phyloP scores from a whole-genome alignment of 2,888 invertebrate species.

The Eulithis prunata region DNA sequence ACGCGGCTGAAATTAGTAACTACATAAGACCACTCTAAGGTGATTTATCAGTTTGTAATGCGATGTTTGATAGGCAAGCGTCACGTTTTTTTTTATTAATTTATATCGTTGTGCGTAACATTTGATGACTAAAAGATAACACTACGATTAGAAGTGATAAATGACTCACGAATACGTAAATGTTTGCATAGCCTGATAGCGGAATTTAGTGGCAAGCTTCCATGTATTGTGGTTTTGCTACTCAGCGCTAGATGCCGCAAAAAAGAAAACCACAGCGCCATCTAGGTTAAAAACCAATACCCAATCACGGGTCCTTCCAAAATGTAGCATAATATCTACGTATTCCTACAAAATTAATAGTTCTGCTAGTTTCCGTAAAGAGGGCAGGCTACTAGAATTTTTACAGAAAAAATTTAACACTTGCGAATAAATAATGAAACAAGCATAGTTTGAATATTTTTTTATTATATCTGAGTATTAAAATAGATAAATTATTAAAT shows the following conservation, averaged over 20 bases:
- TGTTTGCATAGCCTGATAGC: constrained; percentile 33
- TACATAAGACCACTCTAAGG: constrained; percentile 34
- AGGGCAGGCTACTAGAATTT: background rate
- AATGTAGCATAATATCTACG: no score
- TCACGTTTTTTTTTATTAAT: constrained; percentile 34
- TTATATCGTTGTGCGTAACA: constrained; percentile 32
- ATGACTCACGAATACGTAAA: constrained; percentile 36
- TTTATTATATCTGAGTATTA: constrained; percentile 9
- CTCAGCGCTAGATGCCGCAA: constrained; percentile 54
- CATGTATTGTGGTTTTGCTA: constrained; percentile 41
- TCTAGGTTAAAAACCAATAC: constrained; percentile 10
- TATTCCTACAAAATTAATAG: background rate
- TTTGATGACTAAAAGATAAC: constrained; percentile 40
- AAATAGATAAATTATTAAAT: constrained; percentile 16
- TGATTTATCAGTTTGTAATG: constrained; percentile 30
- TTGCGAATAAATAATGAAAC: no score
- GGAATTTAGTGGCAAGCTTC: constrained; percentile 8
- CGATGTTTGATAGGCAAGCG: constrained; percentile 22
- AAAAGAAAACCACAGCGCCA: constrained; percentile 17
- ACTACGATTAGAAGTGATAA: constrained; percentile 31
- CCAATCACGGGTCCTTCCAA: background rate
- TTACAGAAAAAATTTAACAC: no score
- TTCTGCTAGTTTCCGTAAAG: background rate
- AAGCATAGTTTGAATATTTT: background rate
- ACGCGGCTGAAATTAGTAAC: constrained; percentile 59